These are phyloP conservation scores for Raja brachyura DNA, from an alignment of 2,113 vertebrate species.

Conservation along the genomic window DNA sequence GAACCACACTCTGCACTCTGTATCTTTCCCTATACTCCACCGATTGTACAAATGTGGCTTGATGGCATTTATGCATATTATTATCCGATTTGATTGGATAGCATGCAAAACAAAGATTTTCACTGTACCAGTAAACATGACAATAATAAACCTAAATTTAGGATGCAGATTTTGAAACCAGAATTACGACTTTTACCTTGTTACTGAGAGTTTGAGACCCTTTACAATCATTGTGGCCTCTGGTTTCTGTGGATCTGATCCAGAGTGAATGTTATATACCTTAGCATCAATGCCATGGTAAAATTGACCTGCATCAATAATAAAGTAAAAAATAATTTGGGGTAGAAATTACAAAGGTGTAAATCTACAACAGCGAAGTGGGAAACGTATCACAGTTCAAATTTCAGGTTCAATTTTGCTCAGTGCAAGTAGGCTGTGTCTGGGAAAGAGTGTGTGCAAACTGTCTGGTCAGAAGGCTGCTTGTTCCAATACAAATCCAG, in stretches of 20 bases:
- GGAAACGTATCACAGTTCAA: not conserved
- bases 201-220: slow-evolving; percentile 73
- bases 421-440: not conserved
- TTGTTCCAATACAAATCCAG: not conserved
- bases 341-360: not conserved
- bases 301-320: slow-evolving; percentile 78
- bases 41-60: too few relatives aligned
- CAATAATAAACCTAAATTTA: too few relatives aligned
- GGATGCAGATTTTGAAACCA: not conserved
- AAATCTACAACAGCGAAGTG: not conserved
- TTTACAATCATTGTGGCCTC: slow-evolving; percentile 86
- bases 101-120: too few relatives aligned
- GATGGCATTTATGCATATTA: too few relatives aligned
- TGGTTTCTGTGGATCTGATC: slow-evolving; percentile 72
- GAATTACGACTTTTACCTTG: slow-evolving; percentile 63
- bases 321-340: not conserved
- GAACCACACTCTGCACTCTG: too few relatives aligned
- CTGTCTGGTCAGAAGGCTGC: not conserved
- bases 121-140: too few relatives aligned
- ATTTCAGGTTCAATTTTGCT: not conserved
- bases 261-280: slow-evolving; percentile 69
- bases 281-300: slow-evolving; percentile 73
- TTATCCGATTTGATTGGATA: too few relatives aligned
- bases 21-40: too few relatives aligned
- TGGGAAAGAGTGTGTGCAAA: not conserved